phyloP scores from a whole-genome alignment of 2,113 vertebrate genomes.

The Pipa parva region DNA sequence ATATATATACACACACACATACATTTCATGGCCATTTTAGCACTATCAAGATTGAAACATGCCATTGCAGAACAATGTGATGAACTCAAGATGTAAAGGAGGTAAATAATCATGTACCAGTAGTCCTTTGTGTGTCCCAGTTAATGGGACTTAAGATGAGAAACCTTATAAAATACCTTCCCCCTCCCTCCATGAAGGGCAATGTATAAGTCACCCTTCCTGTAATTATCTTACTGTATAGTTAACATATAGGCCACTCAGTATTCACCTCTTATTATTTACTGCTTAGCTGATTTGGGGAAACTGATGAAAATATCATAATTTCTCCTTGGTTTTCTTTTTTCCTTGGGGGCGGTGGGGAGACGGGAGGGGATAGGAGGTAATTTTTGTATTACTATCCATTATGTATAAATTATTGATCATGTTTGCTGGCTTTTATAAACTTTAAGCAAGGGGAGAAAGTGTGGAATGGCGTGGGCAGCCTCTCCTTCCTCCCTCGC shows the following conservation, averaged over 20 bases:
- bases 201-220: background rate
- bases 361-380: background rate
- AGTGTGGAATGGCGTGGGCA: background rate
- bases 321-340: background rate
- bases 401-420: constrained; percentile 29
- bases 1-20: too few relatives aligned
- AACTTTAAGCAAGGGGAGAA: constrained; percentile 11
- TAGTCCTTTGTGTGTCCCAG: background rate
- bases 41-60: background rate
- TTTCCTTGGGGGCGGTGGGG: background rate
- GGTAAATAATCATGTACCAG: background rate
- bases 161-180: background rate
- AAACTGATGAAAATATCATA: background rate
- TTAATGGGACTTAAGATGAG: background rate
- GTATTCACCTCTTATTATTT: constrained; percentile 4
- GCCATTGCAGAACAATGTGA: background rate
- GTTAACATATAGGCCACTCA: constrained; percentile 9
- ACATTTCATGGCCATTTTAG: background rate
- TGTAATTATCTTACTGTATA: constrained; percentile 4
- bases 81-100: background rate
- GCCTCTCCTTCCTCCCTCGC: constrained; percentile 4
- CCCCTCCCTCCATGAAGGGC: background rate
- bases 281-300: background rate
- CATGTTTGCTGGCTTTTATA: constrained; percentile 21
- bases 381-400: constrained; percentile 11